Percentiles rank a stretch among this genome's conserved stretches.
These are phyloP conservation scores for Pelecanoides urinatrix DNA, from an alignment of 2,113 vertebrate genomes.

Conservation along the genomic window DNA sequence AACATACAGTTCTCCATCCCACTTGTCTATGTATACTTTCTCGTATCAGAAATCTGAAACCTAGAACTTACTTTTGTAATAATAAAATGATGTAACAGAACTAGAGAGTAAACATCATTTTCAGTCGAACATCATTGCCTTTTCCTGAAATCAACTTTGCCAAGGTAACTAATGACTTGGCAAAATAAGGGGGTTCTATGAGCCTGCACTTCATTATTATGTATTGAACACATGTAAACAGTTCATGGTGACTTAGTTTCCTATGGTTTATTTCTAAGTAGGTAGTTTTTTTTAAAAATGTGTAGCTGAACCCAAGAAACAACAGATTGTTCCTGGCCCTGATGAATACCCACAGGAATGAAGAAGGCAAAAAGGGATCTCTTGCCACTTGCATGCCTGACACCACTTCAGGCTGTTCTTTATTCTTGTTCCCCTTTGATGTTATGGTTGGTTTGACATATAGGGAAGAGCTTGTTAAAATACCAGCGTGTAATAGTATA, in stretches of 20 bases:
- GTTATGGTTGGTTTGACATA: not conserved
- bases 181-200: not conserved
- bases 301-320: not conserved
- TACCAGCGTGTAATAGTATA: not conserved
- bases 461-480: not conserved
- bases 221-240: not conserved
- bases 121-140: not conserved
- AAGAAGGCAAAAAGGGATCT: not conserved
- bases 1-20: not conserved
- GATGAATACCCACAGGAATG: not conserved
- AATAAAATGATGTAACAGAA: not conserved
- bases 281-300: not conserved
- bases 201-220: not conserved
- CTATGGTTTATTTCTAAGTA: not conserved
- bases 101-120: not conserved
- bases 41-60: not conserved
- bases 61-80: not conserved
- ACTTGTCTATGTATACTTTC: not conserved
- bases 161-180: conserved; percentile 18
- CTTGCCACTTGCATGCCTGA: not conserved
- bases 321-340: not conserved
- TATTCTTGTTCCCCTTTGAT: conserved; percentile 14
- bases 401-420: conserved; percentile 27
- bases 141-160: not conserved
- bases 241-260: not conserved